Percentiles rank a stretch among this genome's conserved stretches.
Conservation (phyloP, 2,888 invertebrate species). For the Hirtodrosophila duncani region DNA sequence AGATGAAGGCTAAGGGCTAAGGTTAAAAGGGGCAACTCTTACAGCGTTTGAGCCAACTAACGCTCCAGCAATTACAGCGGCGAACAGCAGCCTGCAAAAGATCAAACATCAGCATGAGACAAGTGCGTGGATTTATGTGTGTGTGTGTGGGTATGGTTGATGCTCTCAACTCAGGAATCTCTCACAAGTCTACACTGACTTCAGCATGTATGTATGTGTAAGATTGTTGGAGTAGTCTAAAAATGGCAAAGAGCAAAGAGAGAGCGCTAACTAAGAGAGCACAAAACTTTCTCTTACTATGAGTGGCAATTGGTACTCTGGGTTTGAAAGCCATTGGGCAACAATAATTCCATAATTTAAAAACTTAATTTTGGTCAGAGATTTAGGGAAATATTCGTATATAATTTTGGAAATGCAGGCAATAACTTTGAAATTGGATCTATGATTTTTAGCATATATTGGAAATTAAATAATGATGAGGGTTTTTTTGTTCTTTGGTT, state of each 20-base stretch:
- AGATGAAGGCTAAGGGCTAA: neutral
- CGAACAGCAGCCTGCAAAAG: constrained; percentile 74
- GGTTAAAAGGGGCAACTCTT: constrained; percentile 39
- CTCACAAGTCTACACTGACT: neutral
- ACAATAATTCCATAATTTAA: too few species aligned
- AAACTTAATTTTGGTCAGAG: too few species aligned
- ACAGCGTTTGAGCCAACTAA: constrained; percentile 74
- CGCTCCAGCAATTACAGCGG: constrained; percentile 74
- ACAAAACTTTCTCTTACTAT: too few species aligned
- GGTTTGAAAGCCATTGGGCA: too few species aligned
- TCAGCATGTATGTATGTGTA: neutral
- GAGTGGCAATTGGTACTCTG: too few species aligned
- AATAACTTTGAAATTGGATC: too few species aligned
- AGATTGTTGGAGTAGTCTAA: neutral
- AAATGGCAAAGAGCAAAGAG: neutral
- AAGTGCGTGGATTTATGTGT: neutral
- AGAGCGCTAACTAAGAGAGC: neutral
- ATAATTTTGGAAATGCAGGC: neutral
- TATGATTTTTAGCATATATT: neutral
- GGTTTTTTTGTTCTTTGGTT: too few species aligned
- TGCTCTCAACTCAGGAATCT: too few species aligned
- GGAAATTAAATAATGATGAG: too few species aligned
- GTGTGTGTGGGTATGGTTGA: too few species aligned
- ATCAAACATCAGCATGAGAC: constrained; percentile 1
- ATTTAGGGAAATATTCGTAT: too few species aligned